Percentiles rank a stretch among this genome's conserved stretches.
Conservation (phyloP, 1,140 invertebrate species). For the Melipona quadrifasciata region DNA sequence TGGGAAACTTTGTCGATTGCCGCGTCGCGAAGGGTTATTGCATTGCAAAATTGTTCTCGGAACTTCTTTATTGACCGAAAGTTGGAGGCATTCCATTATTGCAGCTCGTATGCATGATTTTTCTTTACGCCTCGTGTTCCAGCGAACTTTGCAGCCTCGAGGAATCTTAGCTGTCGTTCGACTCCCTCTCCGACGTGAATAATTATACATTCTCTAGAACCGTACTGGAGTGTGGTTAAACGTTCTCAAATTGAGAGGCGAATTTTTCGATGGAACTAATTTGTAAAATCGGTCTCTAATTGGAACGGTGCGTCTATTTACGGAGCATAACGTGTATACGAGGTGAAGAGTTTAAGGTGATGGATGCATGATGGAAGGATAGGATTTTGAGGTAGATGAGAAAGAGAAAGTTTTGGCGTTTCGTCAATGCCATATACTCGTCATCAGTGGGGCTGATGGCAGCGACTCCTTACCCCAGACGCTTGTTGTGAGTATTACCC, state of each 20-base stretch:
- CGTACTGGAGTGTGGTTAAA: no score
- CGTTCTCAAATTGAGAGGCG: neutral
- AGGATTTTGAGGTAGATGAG: no score
- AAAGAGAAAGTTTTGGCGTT: no score
- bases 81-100: constrained; percentile 43
- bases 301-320: no score
- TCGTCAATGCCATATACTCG: no score
- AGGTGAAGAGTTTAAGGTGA: no score
- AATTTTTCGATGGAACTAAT: neutral
- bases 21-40: constrained; percentile 58
- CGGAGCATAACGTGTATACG: no score
- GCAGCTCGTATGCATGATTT: constrained; percentile 40
- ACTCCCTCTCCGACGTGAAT: neutral
- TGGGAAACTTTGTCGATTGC: constrained; percentile 48
- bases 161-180: neutral
- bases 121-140: constrained; percentile 16
- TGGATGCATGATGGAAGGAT: no score
- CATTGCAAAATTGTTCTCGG: constrained; percentile 63
- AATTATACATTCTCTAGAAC: neutral
- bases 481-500: no score
- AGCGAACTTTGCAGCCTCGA: neutral
- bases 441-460: no score
- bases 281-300: no score
- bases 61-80: constrained; percentile 47
- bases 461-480: no score